phyloP scores from a whole-genome alignment of 2,113 vertebrate species.

The Albula glossodonta region DNA sequence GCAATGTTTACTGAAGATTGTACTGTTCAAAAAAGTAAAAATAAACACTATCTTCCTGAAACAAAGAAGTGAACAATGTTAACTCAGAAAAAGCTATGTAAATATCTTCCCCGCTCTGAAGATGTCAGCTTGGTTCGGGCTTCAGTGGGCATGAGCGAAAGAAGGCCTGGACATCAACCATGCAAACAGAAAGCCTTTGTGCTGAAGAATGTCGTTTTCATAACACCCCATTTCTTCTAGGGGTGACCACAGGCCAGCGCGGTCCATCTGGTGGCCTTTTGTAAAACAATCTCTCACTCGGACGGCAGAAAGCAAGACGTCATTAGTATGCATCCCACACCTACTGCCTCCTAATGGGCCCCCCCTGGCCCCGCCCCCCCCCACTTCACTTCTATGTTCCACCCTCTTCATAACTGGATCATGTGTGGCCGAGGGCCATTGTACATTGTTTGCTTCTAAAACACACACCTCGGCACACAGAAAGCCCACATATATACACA shows the following conservation, averaged over 20 bases:
- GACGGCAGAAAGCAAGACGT: slow-evolving; percentile 46
- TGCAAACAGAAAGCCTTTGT: slow-evolving; percentile 74
- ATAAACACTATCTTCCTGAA: background rate
- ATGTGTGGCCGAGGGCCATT: slow-evolving; percentile 53
- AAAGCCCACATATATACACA: background rate
- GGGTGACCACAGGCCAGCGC: slow-evolving; percentile 54
- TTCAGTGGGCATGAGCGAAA: slow-evolving; percentile 39
- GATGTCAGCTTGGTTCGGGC: slow-evolving; percentile 9
- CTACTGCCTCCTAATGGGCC: slow-evolving; percentile 43
- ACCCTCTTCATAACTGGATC: slow-evolving; percentile 57
- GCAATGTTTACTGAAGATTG: background rate
- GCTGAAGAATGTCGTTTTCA: slow-evolving; percentile 73
- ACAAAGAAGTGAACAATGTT: background rate
- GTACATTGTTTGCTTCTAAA: slow-evolving; percentile 62
- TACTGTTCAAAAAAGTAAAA: background rate
- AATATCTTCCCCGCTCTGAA: background rate
- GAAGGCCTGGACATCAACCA: slow-evolving; percentile 53
- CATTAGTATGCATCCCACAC: slow-evolving; percentile 70
- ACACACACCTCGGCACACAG: background rate
- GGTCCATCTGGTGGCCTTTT: slow-evolving; percentile 69
- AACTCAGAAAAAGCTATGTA: background rate
- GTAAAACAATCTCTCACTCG: slow-evolving; percentile 59
- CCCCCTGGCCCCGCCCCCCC: slow-evolving; percentile 32
- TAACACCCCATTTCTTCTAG: slow-evolving; percentile 66
- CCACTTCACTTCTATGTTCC: slow-evolving; percentile 37